Evolutionary conservation across 2,113 vertebrate genomes (phyloP).

Genomic region (Corvus cornix): DNA sequence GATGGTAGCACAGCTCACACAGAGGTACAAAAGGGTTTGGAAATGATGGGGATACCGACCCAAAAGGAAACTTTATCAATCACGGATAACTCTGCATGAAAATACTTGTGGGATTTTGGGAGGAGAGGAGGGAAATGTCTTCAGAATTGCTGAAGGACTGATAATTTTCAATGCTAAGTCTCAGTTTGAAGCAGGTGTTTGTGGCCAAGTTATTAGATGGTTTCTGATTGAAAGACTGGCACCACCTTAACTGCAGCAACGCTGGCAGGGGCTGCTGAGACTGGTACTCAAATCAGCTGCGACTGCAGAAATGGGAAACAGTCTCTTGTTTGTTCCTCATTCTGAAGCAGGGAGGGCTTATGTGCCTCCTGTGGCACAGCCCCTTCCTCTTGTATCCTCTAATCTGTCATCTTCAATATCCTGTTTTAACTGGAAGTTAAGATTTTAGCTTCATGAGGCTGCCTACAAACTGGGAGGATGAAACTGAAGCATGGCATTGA

Average conservation of each 20-base stretch:
- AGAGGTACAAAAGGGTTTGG: neutral
- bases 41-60: neutral
- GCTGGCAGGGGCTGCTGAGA: neutral
- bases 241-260: neutral
- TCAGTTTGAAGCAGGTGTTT: neutral
- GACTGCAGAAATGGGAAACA: slow-evolving; percentile 24
- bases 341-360: neutral
- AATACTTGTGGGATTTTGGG: neutral
- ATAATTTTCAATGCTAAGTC: neutral
- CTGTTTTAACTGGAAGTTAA: slow-evolving; percentile 27
- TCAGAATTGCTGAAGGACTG: neutral
- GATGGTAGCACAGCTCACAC: neutral
- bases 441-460: neutral
- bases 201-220: neutral
- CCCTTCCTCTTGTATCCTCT: slow-evolving; percentile 37
- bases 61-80: neutral
- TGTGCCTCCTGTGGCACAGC: neutral
- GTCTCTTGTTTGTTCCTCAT: slow-evolving; percentile 38
- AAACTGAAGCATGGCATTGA: neutral
- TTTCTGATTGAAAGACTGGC: neutral
- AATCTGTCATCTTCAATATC: slow-evolving; percentile 14
- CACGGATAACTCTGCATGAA: neutral
- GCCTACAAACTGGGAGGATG: neutral
- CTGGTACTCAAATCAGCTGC: neutral
- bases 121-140: neutral